Conservation (phyloP, 2,797 vertebrate species). For the Helostoma temminkii region DNA sequence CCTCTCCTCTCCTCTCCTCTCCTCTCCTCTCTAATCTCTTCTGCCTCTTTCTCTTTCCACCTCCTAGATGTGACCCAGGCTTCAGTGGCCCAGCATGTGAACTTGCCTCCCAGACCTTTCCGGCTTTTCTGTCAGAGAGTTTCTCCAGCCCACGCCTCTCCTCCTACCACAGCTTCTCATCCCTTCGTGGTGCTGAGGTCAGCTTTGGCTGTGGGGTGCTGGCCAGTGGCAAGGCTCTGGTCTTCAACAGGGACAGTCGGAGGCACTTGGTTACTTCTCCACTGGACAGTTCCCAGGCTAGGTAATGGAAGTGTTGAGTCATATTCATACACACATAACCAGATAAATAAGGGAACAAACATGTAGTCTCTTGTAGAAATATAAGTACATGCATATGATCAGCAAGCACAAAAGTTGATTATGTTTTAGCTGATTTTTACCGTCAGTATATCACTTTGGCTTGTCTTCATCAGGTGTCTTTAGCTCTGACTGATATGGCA, state of each 20-base stretch:
- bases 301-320: constrained; percentile 78
- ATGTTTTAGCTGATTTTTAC: constrained; percentile 14
- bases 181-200: constrained; percentile 95
- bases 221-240: constrained; percentile 96
- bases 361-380: background rate
- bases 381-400: constrained; percentile 4
- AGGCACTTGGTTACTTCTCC: constrained; percentile 94
- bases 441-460: constrained; percentile 24
- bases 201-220: constrained; percentile 97
- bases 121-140: constrained; percentile 95
- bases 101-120: constrained; percentile 94
- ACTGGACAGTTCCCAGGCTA: constrained; percentile 97
- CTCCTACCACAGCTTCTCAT: constrained; percentile 97
- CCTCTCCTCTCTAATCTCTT: no score
- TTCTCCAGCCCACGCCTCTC: constrained; percentile 94
- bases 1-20: constrained; percentile 26
- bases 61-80: constrained; percentile 92
- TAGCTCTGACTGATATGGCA: constrained; percentile 53
- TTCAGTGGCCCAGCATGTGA: constrained; percentile 97
- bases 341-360: background rate
- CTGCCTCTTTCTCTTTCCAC: background rate
- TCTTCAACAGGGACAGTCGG: constrained; percentile 96
- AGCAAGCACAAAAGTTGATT: constrained; percentile 9
- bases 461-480: constrained; percentile 27
- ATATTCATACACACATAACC: background rate